Base-by-base conservation (phyloP, 2,888 invertebrate genomes). In the Caenorhabditis sp. region DNA sequence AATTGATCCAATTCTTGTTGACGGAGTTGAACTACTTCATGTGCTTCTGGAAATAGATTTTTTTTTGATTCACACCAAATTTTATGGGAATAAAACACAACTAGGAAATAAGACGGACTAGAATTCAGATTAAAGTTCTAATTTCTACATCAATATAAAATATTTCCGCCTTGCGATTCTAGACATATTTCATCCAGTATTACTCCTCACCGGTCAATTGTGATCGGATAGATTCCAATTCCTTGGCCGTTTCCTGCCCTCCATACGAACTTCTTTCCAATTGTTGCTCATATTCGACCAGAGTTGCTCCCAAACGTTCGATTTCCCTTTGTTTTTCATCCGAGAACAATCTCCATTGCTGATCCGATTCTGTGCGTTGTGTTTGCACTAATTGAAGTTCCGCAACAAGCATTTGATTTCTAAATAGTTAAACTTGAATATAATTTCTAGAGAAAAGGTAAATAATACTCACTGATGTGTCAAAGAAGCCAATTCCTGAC, bases 281-380 rank as follows among this genome's bases (percentile, higher is more conserved):
- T 10, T 54, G 49, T 3, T 56, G 53, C 54, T 60, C 21, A 38
- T 62, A 66, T 10, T 68, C 68, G 10, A 25, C 59, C 31, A 52
- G 23, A 3, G 12, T 23, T 36, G 61, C 59, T 17, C 27, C 60
- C 50, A 69, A 54, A 14, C 50, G 31, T 20, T 17, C 43, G 10
- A 73, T 59, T 20, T 68, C 59, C 2, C 21, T 20, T 12, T 68
- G 68, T 50, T 68, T 68, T 50, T 66, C 65, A 62, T 63, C 59
- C 8, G 54, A n/a, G 4, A 53, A 17, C n/a, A 62, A 63, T 17
- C 63, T 27, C 21, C 67, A 38, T 31, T 73, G 65, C 3, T 56
- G 20, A 25, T 65, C 73, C 17, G 36, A 59, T 49, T 68, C 12
- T 4, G 12, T 20, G 12, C 64, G 59, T 54, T 65, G 67, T 1